Base-by-base conservation (phyloP, 1,140 invertebrate genomes). In the Cylas formicarius region DNA sequence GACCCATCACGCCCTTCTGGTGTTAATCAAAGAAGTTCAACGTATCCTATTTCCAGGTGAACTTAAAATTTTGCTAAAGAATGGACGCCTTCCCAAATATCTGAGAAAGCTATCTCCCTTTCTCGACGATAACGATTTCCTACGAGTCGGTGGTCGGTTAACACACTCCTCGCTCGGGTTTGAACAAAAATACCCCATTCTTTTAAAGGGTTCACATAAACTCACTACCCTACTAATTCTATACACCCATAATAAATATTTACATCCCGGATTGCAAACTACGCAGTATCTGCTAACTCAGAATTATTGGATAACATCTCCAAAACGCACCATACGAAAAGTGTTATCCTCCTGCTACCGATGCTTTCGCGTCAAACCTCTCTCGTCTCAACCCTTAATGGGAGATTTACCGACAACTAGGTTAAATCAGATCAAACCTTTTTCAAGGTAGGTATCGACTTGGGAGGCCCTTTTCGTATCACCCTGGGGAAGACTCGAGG, bases 361-460 rank as follows among this genome's bases (percentile, higher is more conserved):
- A n/a, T n/a, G n/a, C n/a, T n/a, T n/a, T n/a, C n/a, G n/a, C n/a
- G n/a, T n/a, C n/a, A n/a, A n/a, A n/a, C n/a, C n/a, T n/a, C n/a
- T n/a, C n/a, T n/a, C n/a, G n/a, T n/a, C n/a, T n/a, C n/a, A n/a
- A n/a, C n/a, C n/a, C n/a, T n/a, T 24, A 13, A 32, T 16, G 4
- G 16, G 10, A 21, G 22, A 9, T 36, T 46, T 38, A 8, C 13
- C 21, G 11, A n/a, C 4, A 38, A 13, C 4, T 7, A 14, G 11
- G 33, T 18, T 27, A 2, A 10, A 38, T 37, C 46, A 6, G 14
- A 40, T 2, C 11, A 36, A 41, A 19, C 55, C 56, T 9, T 61
- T 62, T 48, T 24, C n/a, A n/a, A n/a, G n/a, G n/a, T n/a, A n/a
- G n/a, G n/a, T n/a, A 47, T 57, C 0, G 59, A 64, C 29, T 62